Base-by-base conservation (phyloP, 2,888 invertebrate genomes). In the Perdita meconis region DNA sequence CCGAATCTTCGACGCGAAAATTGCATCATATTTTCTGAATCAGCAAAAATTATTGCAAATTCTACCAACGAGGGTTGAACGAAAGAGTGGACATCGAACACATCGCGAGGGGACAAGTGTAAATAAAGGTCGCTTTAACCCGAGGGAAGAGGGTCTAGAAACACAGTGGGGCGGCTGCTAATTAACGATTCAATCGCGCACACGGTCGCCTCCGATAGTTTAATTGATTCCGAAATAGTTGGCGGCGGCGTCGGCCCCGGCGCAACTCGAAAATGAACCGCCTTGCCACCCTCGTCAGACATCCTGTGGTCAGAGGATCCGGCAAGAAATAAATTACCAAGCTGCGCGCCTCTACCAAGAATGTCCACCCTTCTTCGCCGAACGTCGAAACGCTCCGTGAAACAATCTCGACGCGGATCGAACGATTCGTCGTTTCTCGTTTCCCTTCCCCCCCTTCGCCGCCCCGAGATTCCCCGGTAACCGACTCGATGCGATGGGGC, bases 241-340 rank as follows among this genome's bases (percentile, higher is more conserved):
- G 86, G 61, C 57, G 66, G 30, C 64, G 72, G 59, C 60, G 50
- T 59, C 44, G 71, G 61, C 63, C 44, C 57, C 64, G 44, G 60
- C 61, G 56, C 74, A 61, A 69, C 36, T 59, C 56, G 83, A 78
- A 85, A 88, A 86, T 86, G 85, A 84, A 84, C 79, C 77, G 55
- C 77, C 78, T 67, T 63, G 67, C 73, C 64, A 80, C 81, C 84
- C 81, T 80, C 68, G 81, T 76, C 83, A 70, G 47, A 76, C 82
- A 80, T 72, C 76, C 82, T 87, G 89, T 78, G 89, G 89, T 89
- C 88, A 86, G 86, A 73, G 86, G 87, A 87, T 86, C 83, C 83
- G 86, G 89, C 91, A 92, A 92, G 92, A 92, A 92, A 90, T 90
- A 92, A 91, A 92, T 92, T 92, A 88, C 88, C 81, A 71, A 77